These are phyloP conservation scores for Tiliacea citrago DNA, from an alignment of 2,888 invertebrate species.

Conservation along the genomic window DNA sequence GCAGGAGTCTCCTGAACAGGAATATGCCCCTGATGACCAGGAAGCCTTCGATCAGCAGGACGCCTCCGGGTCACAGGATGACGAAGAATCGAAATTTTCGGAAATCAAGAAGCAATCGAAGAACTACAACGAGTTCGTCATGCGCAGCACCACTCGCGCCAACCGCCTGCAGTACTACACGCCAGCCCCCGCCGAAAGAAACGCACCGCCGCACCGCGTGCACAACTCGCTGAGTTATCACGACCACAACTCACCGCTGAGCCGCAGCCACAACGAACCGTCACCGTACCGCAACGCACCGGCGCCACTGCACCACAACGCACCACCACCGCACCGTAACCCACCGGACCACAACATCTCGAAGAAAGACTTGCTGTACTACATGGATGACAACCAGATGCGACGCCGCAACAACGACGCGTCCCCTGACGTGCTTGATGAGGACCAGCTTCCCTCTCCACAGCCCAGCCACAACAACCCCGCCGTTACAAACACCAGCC, in stretches of 20 bases:
- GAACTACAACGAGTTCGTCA: background rate
- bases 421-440: slow-evolving; percentile 12
- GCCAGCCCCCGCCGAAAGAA: background rate
- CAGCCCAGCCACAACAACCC: background rate
- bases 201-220: background rate
- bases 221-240: background rate
- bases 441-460: background rate
- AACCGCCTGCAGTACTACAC: slow-evolving; percentile 3
- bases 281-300: background rate
- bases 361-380: slow-evolving; percentile 70
- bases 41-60: slow-evolving; percentile 15
- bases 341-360: slow-evolving; percentile 29
- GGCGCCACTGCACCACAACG: background rate
- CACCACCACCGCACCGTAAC: background rate
- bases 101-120: background rate
- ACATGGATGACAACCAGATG: slow-evolving; percentile 65
- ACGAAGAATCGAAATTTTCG: slow-evolving; percentile 17
- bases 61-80: slow-evolving; percentile 2
- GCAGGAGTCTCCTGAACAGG: slow-evolving; percentile 6
- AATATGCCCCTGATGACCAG: slow-evolving; percentile 12
- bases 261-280: background rate
- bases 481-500: no score
- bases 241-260: background rate
- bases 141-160: slow-evolving; percentile 2
- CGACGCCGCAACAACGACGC: slow-evolving; percentile 32